A percentile compares a stretch with the other conserved stretches of the same genome.
Conservation (phyloP, 1,140 invertebrate genomes). For the Steinernema feltiae region DNA sequence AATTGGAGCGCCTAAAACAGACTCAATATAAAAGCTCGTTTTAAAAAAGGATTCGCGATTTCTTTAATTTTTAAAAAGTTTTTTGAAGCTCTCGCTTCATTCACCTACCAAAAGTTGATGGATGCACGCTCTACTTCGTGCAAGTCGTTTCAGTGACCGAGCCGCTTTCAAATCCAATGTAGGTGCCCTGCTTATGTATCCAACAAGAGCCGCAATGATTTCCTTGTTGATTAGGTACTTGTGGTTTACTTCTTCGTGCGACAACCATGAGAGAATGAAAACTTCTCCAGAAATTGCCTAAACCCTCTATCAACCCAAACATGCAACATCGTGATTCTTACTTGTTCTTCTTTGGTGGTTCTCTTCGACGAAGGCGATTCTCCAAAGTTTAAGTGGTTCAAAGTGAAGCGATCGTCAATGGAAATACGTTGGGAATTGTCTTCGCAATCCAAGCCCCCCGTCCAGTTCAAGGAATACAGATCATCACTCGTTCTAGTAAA, state of each 20-base stretch:
- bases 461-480: neutral
- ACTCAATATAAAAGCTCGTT: too few relatives aligned
- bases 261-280: neutral
- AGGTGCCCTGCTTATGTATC: neutral
- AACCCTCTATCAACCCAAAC: too few relatives aligned
- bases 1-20: neutral
- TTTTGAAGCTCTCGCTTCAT: too few relatives aligned
- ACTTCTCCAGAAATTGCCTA: neutral
- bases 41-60: too few relatives aligned
- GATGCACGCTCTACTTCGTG: neutral
- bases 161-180: neutral
- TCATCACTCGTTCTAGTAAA: neutral
- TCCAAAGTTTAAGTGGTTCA: neutral
- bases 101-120: neutral
- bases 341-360: neutral
- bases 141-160: neutral
- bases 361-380: neutral
- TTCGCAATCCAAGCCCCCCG: neutral
- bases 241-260: neutral
- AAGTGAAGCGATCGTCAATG: neutral
- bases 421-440: neutral
- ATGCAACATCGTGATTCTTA: too few relatives aligned
- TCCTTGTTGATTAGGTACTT: conserved; percentile 5
- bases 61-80: too few relatives aligned
- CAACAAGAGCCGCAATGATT: neutral